Evolutionary conservation across 2,888 invertebrate genomes (phyloP), one percentile per base, ranked within the genome.

Genomic region (Chouioia cunea): DNA sequence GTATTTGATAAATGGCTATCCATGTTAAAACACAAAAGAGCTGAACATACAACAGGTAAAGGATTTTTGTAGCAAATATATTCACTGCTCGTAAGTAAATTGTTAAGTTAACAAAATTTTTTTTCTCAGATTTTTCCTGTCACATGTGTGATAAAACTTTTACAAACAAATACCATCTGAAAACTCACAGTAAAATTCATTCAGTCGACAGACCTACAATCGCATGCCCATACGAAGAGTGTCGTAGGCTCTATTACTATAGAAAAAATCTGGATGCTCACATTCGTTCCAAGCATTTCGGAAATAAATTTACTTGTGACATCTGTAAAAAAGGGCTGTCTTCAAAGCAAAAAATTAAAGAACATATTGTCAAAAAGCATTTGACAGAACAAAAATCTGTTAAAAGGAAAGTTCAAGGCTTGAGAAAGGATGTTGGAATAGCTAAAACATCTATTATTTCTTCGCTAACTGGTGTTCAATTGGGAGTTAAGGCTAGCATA

Each of bases 191-290:
- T 2, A 50, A 63, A 63, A 36, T 56, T 65, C 71, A 71, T 22
- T 2, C 15, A 27, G 47, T 68, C 8, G n/a, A 68, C n/a, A 69
- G 69, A 54, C 53, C 63, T 15, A 22, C 36, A 15, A 53, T 83
- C 27, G 48, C 79, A 27, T 88, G 88, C 18, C 77, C 81, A 0
- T 79, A 83, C 47, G 81, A 85, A 0, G 81, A 79, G 0, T 88
- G 88, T 74, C 64, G 76, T 1, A 87, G 88, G 58, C 81, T 82
- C 66, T 91, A 90, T 79, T 83, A 86, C 4, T 88, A 87, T 72
- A 88, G 88, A 74, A 87, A 86, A 52, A 91, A 90, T 84, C 84
- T 91, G 20, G 86, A 85, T 1, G 86, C 87, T 65, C 91, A 91
- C 75, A 85, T 90, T 67, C 76, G 85, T 66, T 83, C 83, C 1